Conservation (phyloP, 1,140 invertebrate genomes). For the Drosophila tropicalis region DNA sequence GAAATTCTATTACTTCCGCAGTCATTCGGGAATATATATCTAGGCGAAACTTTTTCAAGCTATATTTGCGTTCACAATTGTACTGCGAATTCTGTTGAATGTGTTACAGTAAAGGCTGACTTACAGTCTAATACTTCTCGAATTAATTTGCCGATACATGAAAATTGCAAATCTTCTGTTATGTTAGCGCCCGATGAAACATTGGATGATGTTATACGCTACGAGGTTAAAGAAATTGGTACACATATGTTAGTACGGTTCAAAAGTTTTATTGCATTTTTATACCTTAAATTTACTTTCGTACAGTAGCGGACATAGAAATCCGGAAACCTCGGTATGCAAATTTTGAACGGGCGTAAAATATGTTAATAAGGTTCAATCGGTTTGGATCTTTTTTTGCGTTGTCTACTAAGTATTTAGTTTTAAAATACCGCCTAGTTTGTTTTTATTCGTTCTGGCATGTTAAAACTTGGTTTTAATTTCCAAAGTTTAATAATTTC, state of each 20-base stretch:
- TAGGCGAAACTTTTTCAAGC: constrained; percentile 98
- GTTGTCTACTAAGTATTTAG: too few relatives aligned
- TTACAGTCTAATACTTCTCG: constrained; percentile 95
- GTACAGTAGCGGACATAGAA: too few relatives aligned
- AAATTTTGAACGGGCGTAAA: too few relatives aligned
- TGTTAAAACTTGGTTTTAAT: too few relatives aligned
- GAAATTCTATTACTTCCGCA: constrained; percentile 96
- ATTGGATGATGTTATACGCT: constrained; percentile 97
- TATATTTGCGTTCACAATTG: constrained; percentile 99
- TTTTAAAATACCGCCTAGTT: too few relatives aligned
- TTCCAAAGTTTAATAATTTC: too few relatives aligned
- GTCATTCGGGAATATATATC: constrained; percentile 93
- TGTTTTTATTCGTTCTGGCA: too few relatives aligned
- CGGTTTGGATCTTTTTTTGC: too few relatives aligned
- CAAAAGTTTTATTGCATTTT: neutral
- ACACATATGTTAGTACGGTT: constrained; percentile 92
- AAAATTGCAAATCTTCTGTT: constrained; percentile 86
- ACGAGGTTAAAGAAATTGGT: constrained; percentile 99
- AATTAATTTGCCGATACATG: constrained; percentile 89
- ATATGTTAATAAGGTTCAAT: too few relatives aligned
- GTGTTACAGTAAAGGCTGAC: constrained; percentile 94
- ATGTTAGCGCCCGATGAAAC: constrained; percentile 92
- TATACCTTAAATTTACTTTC: too few relatives aligned
- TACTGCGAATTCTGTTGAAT: constrained; percentile 91
- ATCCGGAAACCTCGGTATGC: too few relatives aligned